Base-by-base conservation (phyloP, 2,797 vertebrate species). In the Coregonus suidteri region DNA sequence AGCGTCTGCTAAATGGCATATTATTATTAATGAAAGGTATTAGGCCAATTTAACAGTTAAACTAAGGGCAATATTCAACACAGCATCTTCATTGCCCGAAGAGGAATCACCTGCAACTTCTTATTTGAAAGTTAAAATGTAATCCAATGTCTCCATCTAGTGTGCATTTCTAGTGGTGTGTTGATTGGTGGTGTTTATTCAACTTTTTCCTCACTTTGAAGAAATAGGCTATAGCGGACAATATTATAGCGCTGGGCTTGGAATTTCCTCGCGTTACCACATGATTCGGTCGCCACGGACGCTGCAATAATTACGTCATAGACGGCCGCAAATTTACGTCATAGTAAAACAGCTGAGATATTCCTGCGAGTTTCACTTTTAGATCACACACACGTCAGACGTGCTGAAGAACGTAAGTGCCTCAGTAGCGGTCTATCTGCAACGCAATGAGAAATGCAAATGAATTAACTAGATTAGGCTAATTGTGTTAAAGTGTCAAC, bases 71-170 rank as follows among this genome's bases (percentile, higher is more conserved):
- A 13, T 11, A 66, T 30, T 31, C 4, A 30, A 30, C 30, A 30
- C 20, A 66, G 64, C 20, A 30, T 66, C 1, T 35, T 35, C 35
- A 35, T 35, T 35, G 35, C 35, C 35, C 0, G 3, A 16, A 59
- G 16, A 1, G n/a, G 53, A 54, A 16, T 20, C 6, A 11, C n/a
- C 3, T 64, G 62, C 6, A 2, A 9, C 53, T 54, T 54, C 18
- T 59, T 4, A 66, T 31, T 66, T 66, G 64, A 66, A 31, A 6
- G 54, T 31, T 13, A 16, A 70, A n/a, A 70, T 70, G 1, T 41
- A 70, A 70, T 70, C 3, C 68, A 41, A 47, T n/a, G 68, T 70
- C 34, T 70, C 34, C 68, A 70, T 70, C 68, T 70, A 70, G 34
- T 70, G 68, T 18, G 1, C 41, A 47, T 47, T 47, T 47, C 41